These are phyloP conservation scores for Chalcosyrphus nemorum DNA, from an alignment of 2,888 invertebrate species.

Conservation along the genomic window DNA sequence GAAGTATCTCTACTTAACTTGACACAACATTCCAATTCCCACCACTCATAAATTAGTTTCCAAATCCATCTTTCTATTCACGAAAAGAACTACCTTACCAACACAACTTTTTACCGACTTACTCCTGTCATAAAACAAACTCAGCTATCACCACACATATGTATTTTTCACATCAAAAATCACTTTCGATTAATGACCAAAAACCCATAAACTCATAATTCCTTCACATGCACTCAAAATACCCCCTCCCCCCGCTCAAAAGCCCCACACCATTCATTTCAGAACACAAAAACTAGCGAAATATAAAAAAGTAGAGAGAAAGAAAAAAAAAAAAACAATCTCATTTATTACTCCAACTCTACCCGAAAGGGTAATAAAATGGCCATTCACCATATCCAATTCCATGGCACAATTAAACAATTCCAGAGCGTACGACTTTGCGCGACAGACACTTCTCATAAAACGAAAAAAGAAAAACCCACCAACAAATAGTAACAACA, in stretches of 20 bases:
- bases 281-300: not conserved
- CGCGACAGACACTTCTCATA: conserved; percentile 12
- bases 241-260: no score
- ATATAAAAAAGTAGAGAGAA: no score
- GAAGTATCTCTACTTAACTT: no score
- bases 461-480: not conserved
- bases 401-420: conserved; percentile 12
- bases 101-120: no score
- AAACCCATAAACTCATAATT: conserved; percentile 11
- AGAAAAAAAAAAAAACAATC: not conserved
- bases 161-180: not conserved
- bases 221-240: not conserved
- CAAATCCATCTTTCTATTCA: no score
- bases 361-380: conserved; percentile 20
- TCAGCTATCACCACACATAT: no score
- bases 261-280: not conserved
- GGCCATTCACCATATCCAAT: conserved; percentile 18
- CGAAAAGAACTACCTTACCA: no score
- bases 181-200: conserved; percentile 1
- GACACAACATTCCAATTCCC: no score
- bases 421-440: conserved; percentile 10
- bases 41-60: no score
- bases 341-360: conserved; percentile 3
- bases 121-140: no score
- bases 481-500: not conserved